Base-by-base conservation (phyloP, 1,140 invertebrate species). In the Drosophila paulistorum region DNA sequence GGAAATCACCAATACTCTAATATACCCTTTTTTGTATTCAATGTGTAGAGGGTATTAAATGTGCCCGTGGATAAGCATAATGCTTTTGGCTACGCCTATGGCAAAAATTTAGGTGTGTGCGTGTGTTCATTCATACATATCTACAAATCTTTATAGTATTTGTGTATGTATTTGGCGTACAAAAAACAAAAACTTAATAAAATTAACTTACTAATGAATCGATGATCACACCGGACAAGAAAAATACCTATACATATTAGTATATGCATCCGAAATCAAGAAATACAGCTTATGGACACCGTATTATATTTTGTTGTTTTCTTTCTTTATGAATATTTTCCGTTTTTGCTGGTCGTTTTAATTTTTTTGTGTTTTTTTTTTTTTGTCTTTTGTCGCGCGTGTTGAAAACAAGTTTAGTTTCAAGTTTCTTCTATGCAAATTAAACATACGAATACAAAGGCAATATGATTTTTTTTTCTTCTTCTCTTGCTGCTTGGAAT, bases 191-290 rank as follows among this genome's bases (percentile, higher is more conserved):
- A 57, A 51, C 64, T 54, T 86, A 83, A 87, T 87, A 82, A 87
- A 86, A 86, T 86, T 86, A 86, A 86, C 83, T 87, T 73, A 77
- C 82, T 86, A 86, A 86, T 86, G 82, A 86, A 86, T 61, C 77
- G 81, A 86, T 86, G 79, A 86, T 87, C 79, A 64, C 57, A 67
- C 64, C 75, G 48, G 20, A 67, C 59, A 71, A 41, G 30, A 65
- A 60, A 14, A 54, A 69, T 61, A 79, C 20, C 62, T 7, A 14
- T 41, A 35, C 17, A 51, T 11, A 35, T 67, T 48, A 17, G 35
- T 51, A 70, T 60, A 58, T 69, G 62, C 57, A 48, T 55, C 58
- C 26, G 54, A 87, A 83, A 82, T 86, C 82, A 87, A 86, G 82
- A 86, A 87, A 86, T 69, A 70, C 82, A 73, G 70, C 82, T 86